Evolutionary conservation across 2,888 invertebrate genomes (phyloP).

Genomic region (Leptogaster cylindrica): DNA sequence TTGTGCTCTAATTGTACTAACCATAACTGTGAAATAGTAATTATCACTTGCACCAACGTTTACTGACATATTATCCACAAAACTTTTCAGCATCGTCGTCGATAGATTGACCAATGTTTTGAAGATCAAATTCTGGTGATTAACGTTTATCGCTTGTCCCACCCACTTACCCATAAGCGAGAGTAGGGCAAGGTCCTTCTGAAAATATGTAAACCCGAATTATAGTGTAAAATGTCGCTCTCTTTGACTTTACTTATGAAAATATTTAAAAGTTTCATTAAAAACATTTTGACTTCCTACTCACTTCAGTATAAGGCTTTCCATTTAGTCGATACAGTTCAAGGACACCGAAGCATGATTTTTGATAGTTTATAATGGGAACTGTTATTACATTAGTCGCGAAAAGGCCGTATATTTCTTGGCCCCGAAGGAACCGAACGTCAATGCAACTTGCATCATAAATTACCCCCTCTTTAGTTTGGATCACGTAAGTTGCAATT

Average conservation of each 20-base stretch:
- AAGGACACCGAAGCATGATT: slow-evolving; percentile 3
- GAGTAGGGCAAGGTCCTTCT: neutral
- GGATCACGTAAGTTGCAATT: slow-evolving; percentile 5
- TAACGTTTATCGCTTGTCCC: neutral
- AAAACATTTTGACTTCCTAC: neutral
- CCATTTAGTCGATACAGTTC: slow-evolving; percentile 14
- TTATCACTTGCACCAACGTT: too few species aligned
- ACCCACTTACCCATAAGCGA: neutral
- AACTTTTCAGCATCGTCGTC: neutral
- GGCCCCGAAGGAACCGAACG: neutral
- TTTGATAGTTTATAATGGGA: neutral
- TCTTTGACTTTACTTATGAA: too few species aligned
- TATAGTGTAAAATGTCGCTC: too few species aligned
- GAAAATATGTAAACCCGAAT: too few species aligned
- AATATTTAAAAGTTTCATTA: neutral
- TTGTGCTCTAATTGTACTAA: neutral
- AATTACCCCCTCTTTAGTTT: neutral
- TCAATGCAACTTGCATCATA: neutral
- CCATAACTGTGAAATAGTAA: neutral
- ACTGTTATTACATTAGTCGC: neutral
- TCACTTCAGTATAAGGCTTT: neutral
- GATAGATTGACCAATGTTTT: neutral
- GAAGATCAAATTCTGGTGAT: neutral
- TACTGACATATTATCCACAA: too few species aligned
- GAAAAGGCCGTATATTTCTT: neutral